Evolutionary conservation across 1,140 invertebrate genomes (phyloP), one percentile per base, ranked within the genome.

Genomic region (Drosophila micromelanica): DNA sequence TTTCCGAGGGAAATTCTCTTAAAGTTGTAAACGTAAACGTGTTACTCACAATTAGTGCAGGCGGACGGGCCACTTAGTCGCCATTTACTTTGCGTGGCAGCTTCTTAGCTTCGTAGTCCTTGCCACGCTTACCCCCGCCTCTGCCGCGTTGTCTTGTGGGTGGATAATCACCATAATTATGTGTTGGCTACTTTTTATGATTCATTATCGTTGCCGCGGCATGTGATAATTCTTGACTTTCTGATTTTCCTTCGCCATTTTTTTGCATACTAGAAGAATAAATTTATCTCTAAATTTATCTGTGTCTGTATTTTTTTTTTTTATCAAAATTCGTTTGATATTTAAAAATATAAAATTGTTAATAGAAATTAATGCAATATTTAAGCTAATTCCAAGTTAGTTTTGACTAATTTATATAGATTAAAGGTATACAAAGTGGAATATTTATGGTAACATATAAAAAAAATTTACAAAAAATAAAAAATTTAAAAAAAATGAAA

Each of bases 1-100:
- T 65, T 73, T 60, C 68, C 76, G 46, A 56, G 62, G 61, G 72
- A 76, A 89, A 76, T 89, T 82, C 68, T 62, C 75, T 51, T 73
- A 87, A 87, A 87, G 78, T 84, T 71, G 84, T 76, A 76, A 89
- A 69, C 76, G 82, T 80, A 72, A 89, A 87, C 84, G 82, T 87
- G 84, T 87, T 87, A 87, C 84, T 79, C 59, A 82, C 79, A 89
- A 87, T 87, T 87, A 87, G 82, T 82, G 78, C 69, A 76, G 77
- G 55, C 64, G 55, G 23, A 35, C 60, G 60, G 45, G 72, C 82
- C 82, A 81, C 85, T 87, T 87, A 77, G 76, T 75, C 56, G 78
- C 43, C 46, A 68, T 68, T 76, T 63, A 76, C 55, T 75, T 67
- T 20, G 23, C 54, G 30, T 17, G 40, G 23, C 49, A 40, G 48